Base-by-base conservation (phyloP, 2,113 vertebrate genomes). In the Bolborhynchus lineola region DNA sequence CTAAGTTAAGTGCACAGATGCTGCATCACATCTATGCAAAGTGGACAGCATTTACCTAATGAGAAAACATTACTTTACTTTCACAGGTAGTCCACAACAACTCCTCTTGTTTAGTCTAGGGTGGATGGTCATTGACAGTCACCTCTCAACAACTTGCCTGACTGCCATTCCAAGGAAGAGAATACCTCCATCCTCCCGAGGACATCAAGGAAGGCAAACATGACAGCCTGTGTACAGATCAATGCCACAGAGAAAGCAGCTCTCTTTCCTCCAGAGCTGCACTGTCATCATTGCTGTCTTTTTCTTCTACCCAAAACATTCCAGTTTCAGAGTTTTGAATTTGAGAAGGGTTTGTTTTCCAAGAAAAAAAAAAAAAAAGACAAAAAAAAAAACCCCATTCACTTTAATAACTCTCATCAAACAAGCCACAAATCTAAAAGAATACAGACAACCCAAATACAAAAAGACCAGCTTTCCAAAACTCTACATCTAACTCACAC, bases 211-310 rank as follows among this genome's bases (percentile, higher is more conserved):
- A 88, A 86, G 77, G 81, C 8, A 1, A 94, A 94, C 20, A 82
- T 94, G 96, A 95, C 94, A 96, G 78, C 53, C 67, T 29, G 52
- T 0, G 0, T 71, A 53, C 68, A 65, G 47, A 91, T 92, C 86
- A 96, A 75, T 95, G 81, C 87, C 83, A 81, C 71, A 53, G 86
- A 88, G 69, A 74, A 91, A 88, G 65, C 63, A 82, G 23, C 60
- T 93, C 28, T 69, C n/a, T 94, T 92, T 94, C 60, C 91, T 94
- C 82, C 72, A 91, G 84, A 96, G 89, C 59, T 82, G 76, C 89
- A 41, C 50, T 52, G 76, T 92, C 85, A 94, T 80, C 46, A 80
- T 25, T 3, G 33, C 65, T 95, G 86, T 93, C 86, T 88, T 82
- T 86, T 83, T 55, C 78, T 16, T 28, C 57, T 91, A 76, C 7